Percentiles rank a stretch among this genome's conserved stretches.
phyloP scores from a whole-genome alignment of 1,140 invertebrate genomes.

The Drosophila serrata region DNA sequence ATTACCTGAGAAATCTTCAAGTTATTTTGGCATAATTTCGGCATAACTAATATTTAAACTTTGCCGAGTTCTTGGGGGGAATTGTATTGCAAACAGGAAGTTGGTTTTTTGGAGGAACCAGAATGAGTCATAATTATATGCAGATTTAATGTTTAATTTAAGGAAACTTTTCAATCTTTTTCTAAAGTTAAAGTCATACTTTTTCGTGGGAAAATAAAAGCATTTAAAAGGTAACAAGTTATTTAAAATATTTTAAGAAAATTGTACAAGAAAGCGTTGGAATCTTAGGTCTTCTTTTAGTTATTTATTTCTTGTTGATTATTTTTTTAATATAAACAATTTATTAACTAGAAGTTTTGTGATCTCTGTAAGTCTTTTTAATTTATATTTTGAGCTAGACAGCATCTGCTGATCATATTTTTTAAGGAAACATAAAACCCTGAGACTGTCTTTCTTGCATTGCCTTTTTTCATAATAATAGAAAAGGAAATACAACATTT shows the following conservation, averaged over 20 bases:
- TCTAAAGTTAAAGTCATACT: not conserved
- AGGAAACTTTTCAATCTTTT: not conserved
- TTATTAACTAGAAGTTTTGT: too few species aligned
- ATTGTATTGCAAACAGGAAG: conserved; percentile 1
- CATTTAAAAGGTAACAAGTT: not conserved
- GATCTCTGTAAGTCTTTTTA: too few species aligned
- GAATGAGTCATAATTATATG: not conserved
- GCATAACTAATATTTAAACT: not conserved
- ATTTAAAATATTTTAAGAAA: not conserved
- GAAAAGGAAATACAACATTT: conserved; percentile 14
- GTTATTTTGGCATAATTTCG: conserved; percentile 2
- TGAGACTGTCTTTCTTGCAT: not conserved
- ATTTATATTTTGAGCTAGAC: not conserved
- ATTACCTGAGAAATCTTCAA: conserved; percentile 13
- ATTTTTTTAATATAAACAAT: too few species aligned
- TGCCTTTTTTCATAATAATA: not conserved
- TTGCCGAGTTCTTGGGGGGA: not conserved
- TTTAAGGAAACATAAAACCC: not conserved
- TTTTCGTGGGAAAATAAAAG: not conserved
- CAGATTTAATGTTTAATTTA: not conserved
- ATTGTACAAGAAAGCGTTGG: not conserved
- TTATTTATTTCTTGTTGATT: not conserved
- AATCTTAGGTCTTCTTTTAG: too few species aligned
- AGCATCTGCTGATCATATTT: not conserved
- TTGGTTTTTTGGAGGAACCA: not conserved